Conservation (phyloP, 2,888 invertebrate genomes). For the Marronus borbonicus region DNA sequence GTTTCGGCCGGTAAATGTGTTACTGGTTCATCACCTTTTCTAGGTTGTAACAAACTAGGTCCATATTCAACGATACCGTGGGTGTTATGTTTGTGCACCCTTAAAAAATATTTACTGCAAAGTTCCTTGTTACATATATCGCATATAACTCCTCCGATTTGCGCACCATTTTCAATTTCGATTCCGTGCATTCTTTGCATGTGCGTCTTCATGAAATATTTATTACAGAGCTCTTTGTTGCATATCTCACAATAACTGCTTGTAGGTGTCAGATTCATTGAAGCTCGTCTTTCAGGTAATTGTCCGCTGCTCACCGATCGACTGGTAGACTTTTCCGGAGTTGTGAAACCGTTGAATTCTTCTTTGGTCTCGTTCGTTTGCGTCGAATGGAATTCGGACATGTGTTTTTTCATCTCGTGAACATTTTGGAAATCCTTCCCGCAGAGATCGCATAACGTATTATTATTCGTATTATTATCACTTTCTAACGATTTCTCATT, state of each 20-base stretch:
- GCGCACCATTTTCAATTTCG: conserved; percentile 92
- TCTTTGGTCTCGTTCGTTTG: conserved; percentile 61
- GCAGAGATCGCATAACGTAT: conserved; percentile 69
- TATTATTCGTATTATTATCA: conserved; percentile 65
- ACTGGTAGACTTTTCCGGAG: conserved; percentile 70
- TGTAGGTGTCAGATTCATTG: conserved; percentile 78
- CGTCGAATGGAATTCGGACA: conserved; percentile 77
- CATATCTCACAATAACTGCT: conserved; percentile 97
- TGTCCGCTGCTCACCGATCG: conserved; percentile 59
- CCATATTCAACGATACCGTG: conserved; percentile 96
- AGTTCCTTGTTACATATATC: conserved; percentile 98
- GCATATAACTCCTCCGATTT: conserved; percentile 94
- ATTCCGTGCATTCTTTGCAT: conserved; percentile 99
- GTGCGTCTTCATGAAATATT: conserved; percentile 99
- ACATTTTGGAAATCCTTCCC: conserved; percentile 72
- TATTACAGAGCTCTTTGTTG: conserved; percentile 99
- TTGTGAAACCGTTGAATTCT: conserved; percentile 68
- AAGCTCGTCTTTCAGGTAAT: conserved; percentile 73
- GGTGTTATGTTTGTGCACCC: conserved; percentile 98
- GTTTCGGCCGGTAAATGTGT: conserved; percentile 61
- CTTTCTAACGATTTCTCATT: conserved; percentile 64
- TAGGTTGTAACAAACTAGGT: conserved; percentile 68
- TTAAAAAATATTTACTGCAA: conserved; percentile 97
- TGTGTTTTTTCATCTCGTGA: conserved; percentile 80
- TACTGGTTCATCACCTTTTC: conserved; percentile 68